Evolutionary conservation across 2,797 vertebrate species (phyloP).

Genomic region (Eulemur coronatus): DNA sequence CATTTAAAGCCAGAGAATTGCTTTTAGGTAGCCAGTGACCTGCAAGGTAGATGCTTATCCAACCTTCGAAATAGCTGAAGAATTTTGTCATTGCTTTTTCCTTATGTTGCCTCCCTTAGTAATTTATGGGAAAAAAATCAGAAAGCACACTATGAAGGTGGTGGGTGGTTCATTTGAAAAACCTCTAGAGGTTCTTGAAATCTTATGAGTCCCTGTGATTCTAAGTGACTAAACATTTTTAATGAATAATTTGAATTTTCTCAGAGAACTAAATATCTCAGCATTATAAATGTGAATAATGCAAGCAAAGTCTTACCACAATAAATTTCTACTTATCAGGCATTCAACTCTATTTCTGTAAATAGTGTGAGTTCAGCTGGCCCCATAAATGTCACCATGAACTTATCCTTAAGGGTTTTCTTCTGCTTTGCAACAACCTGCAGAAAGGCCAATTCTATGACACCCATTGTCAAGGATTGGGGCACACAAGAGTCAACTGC

Average conservation of each 20-base stretch:
- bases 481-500: background rate
- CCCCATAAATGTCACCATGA: background rate
- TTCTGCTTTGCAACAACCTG: background rate
- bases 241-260: background rate
- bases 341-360: background rate
- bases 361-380: background rate
- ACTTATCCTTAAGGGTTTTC: background rate
- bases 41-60: background rate
- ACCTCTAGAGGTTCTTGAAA: background rate
- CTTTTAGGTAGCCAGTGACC: background rate
- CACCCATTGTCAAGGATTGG: background rate
- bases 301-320: background rate
- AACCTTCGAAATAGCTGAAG: background rate
- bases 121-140: background rate
- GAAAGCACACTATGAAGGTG: background rate
- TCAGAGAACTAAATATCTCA: constrained; percentile 26
- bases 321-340: background rate
- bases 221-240: background rate
- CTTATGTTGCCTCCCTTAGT: background rate
- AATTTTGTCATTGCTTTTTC: background rate
- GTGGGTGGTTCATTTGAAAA: background rate
- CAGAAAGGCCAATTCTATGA: background rate
- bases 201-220: background rate
- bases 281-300: background rate
- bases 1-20: background rate